Evolutionary conservation across 2,888 invertebrate genomes (phyloP).

Genomic region (Gerris lacustris): DNA sequence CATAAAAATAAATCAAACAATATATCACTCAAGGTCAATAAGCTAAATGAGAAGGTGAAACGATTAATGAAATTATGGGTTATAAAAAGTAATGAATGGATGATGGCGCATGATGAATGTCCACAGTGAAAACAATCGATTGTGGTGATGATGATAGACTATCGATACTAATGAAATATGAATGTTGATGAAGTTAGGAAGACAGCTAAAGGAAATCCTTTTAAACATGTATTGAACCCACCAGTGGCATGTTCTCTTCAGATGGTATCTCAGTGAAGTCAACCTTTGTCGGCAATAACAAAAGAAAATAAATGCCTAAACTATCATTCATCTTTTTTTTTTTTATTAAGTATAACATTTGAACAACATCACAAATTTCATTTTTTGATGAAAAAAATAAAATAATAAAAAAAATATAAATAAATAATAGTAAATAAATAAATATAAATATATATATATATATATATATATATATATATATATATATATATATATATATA

Average conservation of each 20-base stretch:
- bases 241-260: conserved; percentile 86
- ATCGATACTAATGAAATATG: neutral
- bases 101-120: no score
- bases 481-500: no score
- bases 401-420: neutral
- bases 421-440: no score
- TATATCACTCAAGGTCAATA: no score
- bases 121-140: no score
- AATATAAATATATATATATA: no score
- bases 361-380: neutral
- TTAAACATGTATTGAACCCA: conserved; percentile 35
- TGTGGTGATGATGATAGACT: no score
- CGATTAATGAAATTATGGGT: no score
- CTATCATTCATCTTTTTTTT: conserved; percentile 8
- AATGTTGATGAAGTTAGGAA: conserved; percentile 1
- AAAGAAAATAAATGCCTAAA: conserved; percentile 21
- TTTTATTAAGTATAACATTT: neutral
- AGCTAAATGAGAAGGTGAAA: no score
- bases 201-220: neutral
- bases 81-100: no score
- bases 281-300: conserved; percentile 46
- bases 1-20: no score
- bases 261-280: conserved; percentile 77
- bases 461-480: no score
- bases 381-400: neutral